Conservation (phyloP, 2,797 vertebrate genomes). For the Podargus strigoides region DNA sequence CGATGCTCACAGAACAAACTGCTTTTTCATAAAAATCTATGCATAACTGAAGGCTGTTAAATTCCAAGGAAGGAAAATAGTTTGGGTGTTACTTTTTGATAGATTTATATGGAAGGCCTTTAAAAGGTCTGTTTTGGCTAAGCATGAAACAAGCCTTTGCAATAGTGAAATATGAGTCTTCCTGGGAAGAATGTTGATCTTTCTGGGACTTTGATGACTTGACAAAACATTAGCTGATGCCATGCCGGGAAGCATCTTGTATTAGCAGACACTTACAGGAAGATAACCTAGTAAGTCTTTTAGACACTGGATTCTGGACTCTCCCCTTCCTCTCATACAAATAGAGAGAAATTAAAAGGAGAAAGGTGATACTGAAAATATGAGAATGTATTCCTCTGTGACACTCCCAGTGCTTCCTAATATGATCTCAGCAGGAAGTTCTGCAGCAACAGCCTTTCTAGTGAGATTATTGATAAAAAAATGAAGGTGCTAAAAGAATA, state of each 20-base stretch:
- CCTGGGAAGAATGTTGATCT: slow-evolving; percentile 1
- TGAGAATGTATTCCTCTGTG: not conserved
- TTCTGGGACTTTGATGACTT: slow-evolving; percentile 13
- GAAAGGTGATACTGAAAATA: slow-evolving; percentile 24
- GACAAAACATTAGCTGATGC: slow-evolving; percentile 1
- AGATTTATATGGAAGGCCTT: not conserved
- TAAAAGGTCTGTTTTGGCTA: slow-evolving; percentile 6
- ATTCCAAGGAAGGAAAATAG: not conserved
- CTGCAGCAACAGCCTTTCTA: not conserved
- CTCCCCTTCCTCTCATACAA: slow-evolving; percentile 34
- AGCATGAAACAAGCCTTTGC: not conserved
- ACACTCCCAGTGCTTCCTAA: not conserved
- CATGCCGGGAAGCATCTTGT: not conserved
- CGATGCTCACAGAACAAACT: not conserved
- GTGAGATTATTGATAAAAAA: not conserved
- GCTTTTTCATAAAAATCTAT: not conserved
- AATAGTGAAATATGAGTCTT: not conserved
- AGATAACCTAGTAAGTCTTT: not conserved
- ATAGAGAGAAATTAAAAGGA: slow-evolving; percentile 31
- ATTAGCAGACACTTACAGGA: slow-evolving; percentile 25
- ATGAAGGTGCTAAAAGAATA: not conserved
- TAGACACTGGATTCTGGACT: not conserved
- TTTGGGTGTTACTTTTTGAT: not conserved
- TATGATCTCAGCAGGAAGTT: slow-evolving; percentile 15
- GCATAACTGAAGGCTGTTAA: not conserved